Percentiles rank a stretch among this genome's conserved stretches.
Conservation (phyloP, 2,888 invertebrate species). For the Ophion ventricosus region DNA sequence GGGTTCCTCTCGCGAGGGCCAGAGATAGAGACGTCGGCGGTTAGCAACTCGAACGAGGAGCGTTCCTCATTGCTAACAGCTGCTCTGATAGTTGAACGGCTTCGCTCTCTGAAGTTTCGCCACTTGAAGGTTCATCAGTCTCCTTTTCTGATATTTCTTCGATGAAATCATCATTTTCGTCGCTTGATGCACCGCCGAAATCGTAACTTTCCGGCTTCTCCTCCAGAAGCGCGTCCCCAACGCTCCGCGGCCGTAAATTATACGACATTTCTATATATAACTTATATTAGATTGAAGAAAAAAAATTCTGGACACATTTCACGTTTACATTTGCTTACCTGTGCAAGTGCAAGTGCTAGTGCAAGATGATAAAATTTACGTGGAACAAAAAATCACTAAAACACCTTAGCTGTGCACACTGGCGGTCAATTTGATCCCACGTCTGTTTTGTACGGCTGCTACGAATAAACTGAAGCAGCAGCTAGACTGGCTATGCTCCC, state of each 20-base stretch:
- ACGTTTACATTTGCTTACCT: conserved; percentile 26
- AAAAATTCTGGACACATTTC: conserved; percentile 22
- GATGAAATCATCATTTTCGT: conserved; percentile 10
- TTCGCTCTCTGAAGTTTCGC: conserved; percentile 8
- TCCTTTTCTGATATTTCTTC: conserved; percentile 9
- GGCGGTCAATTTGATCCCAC: too few relatives aligned
- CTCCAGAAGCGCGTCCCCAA: conserved; percentile 1
- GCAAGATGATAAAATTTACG: too few relatives aligned
- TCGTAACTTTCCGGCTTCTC: conserved; percentile 4
- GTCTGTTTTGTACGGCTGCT: too few relatives aligned
- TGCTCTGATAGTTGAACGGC: neutral
- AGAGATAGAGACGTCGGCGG: too few relatives aligned
- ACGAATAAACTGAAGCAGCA: too few relatives aligned
- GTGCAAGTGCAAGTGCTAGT: conserved; percentile 1
- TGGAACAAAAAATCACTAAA: too few relatives aligned
- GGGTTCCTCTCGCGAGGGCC: too few relatives aligned
- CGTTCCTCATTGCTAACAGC: too few relatives aligned
- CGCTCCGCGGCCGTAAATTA: conserved; percentile 26
- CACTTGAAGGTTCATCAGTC: conserved; percentile 11
- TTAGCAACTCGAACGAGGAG: too few relatives aligned
- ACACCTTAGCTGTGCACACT: too few relatives aligned
- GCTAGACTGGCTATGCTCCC: too few relatives aligned
- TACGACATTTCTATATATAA: conserved; percentile 17
- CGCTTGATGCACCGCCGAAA: conserved; percentile 20
- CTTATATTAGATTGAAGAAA: conserved; percentile 20